phyloP scores from a whole-genome alignment of 2,113 vertebrate genomes.

The Helogale parvula region DNA sequence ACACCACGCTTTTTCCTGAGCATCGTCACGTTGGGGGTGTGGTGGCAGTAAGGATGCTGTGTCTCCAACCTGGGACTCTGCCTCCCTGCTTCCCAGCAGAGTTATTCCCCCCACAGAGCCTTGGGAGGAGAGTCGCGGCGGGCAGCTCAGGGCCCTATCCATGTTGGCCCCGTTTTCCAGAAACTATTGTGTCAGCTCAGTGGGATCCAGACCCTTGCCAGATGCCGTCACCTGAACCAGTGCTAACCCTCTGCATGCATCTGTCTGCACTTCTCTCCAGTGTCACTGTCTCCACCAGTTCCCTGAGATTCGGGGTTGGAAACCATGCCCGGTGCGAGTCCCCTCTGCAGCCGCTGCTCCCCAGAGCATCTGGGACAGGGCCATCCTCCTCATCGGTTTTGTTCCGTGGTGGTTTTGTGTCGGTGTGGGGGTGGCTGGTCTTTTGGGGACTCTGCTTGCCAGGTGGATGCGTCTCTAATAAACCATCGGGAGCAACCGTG shows the following conservation, averaged over 20 bases:
- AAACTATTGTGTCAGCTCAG: neutral
- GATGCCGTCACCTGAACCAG: neutral
- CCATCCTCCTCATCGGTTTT: neutral
- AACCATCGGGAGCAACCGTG: neutral
- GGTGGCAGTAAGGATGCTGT: neutral
- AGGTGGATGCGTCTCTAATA: neutral
- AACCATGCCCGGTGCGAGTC: neutral
- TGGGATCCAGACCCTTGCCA: neutral
- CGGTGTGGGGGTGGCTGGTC: neutral
- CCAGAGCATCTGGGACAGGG: rapidly evolving
- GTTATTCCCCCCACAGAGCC: neutral
- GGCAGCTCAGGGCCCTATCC: neutral
- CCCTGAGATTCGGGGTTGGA: neutral
- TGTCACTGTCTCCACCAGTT: neutral
- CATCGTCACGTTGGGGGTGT: rapidly evolving
- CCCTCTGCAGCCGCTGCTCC: neutral
- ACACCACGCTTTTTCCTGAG: neutral
- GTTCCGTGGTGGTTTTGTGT: neutral
- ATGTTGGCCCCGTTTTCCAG: neutral
- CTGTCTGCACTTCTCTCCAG: neutral
- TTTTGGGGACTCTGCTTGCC: neutral
- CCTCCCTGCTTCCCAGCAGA: neutral
- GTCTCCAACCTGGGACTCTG: neutral
- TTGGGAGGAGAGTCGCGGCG: neutral
- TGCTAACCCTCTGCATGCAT: neutral